A percentile compares a stretch with the other conserved stretches of the same genome.
These are phyloP conservation scores for Chironex yamaguchii DNA, from an alignment of 30 jellyfish, hydroid and myxozoan genomes.

Conservation along the genomic window DNA sequence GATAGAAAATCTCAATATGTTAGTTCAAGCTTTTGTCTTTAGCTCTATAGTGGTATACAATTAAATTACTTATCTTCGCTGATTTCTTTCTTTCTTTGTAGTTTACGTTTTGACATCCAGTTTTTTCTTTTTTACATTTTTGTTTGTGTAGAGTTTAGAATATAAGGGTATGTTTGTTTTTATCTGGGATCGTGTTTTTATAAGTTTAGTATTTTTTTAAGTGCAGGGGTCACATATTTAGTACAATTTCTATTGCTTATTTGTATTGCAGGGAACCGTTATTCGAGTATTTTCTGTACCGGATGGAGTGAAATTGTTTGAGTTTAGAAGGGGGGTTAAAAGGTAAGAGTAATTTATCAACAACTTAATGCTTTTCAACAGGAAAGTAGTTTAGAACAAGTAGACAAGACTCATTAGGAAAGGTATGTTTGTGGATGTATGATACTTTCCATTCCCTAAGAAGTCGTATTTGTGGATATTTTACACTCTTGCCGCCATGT, in stretches of 20 bases:
- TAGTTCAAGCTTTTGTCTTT: not conserved
- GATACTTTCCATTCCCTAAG: too few species aligned
- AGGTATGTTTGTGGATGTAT: too few species aligned
- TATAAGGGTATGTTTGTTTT: not conserved
- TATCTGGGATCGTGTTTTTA: too few species aligned
- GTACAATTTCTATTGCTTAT: too few species aligned
- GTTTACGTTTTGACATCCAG: not conserved
- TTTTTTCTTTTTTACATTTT: not conserved
- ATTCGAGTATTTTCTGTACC: constrained; percentile 93
- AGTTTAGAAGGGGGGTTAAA: constrained; percentile 93
- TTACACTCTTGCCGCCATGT: too few species aligned
- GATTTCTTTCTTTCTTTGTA: not conserved
- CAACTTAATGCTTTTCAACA: too few species aligned
- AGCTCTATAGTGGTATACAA: not conserved
- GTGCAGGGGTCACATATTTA: too few species aligned
- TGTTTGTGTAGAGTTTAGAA: too few species aligned
- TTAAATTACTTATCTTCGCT: not conserved
- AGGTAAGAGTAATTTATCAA: constrained; percentile 68
- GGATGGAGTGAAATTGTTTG: constrained; percentile 87
- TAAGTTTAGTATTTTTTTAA: too few species aligned
- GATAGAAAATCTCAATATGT: not conserved
- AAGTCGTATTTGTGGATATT: too few species aligned
- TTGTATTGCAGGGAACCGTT: constrained; percentile 94
- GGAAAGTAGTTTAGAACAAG: too few species aligned
- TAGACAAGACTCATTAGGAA: too few species aligned